Percentiles rank a stretch among this genome's conserved stretches.
Conservation (phyloP, 2,888 invertebrate species). For the Hirudinaria manillensis region DNA sequence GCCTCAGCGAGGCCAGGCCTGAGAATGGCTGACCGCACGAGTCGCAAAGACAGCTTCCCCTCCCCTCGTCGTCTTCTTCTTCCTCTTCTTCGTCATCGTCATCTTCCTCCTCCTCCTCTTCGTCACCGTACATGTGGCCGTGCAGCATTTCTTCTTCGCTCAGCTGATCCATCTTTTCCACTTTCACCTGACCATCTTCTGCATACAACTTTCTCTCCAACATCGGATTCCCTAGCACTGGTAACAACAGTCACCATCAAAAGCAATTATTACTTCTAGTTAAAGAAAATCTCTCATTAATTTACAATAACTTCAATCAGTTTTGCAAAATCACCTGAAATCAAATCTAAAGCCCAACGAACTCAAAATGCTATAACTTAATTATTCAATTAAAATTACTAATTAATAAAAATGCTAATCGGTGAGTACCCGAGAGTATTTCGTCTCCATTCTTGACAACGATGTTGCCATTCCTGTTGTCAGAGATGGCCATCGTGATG, state of each 20-base stretch:
- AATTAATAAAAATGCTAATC: too few species aligned
- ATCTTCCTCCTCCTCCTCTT: neutral
- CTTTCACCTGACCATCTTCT: neutral
- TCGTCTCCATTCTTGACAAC: neutral
- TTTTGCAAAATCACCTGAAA: too few species aligned
- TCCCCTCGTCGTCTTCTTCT: neutral
- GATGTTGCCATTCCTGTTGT: neutral
- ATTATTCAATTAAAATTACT: too few species aligned
- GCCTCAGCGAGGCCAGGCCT: neutral
- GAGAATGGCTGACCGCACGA: conserved; percentile 29
- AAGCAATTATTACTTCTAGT: neutral
- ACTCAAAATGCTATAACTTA: too few species aligned
- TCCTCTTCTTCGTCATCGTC: conserved; percentile 17
- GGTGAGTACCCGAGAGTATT: neutral
- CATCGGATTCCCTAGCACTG: too few species aligned
- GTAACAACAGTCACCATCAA: too few species aligned
- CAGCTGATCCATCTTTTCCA: conserved; percentile 1
- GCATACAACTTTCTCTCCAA: too few species aligned
- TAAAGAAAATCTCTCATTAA: neutral
- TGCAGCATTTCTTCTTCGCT: conserved; percentile 3
- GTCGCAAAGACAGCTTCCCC: conserved; percentile 22
- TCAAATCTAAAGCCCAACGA: too few species aligned
- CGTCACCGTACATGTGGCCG: neutral
- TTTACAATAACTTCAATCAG: neutral
- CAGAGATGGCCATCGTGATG: neutral